Base-by-base conservation (phyloP, 1,140 invertebrate species). In the Steinernema khuongi region DNA sequence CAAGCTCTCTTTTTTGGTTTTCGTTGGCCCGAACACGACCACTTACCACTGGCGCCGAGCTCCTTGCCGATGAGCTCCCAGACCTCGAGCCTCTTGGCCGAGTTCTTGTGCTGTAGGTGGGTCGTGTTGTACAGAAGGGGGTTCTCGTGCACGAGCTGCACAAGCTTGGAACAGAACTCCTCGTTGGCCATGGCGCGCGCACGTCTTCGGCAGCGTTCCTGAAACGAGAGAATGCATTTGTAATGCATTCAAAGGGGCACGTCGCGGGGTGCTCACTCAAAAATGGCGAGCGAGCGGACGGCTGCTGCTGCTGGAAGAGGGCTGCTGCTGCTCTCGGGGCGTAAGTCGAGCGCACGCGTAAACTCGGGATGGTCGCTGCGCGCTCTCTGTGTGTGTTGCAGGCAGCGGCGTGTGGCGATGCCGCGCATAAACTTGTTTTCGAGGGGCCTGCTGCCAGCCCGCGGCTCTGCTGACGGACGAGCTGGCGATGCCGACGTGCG, bases 371-470 rank as follows among this genome's bases (percentile, higher is more conserved):
- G 36, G 36, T 41, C 36, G 36, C 36, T 41, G 36, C 36, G n/a
- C 36, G 7, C 7, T n/a, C 7, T 41, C 36, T 41, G 36, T n/a
- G 36, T 41, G 36, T 60, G 50, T 7, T 4, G 22, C 11, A n/a
- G 50, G 7, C 50, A 22, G 50, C 22, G 7, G 50, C 7, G 26
- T 4, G 14, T 14, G 2, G 50, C 11, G 50, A 7, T 7, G 7
- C 7, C 22, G 50, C 50, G 50, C 50, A 60, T 60, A 60, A 60
- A 60, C 50, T 60, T 60, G 50, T 60, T 60, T 60, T 60, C 50
- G 7, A 22, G 50, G 50, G 11, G 11, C 50, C 22, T 60, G 50
- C 50, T 7, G 7, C 7, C n/a, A n/a, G 7, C 7, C n/a, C n/a
- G n/a, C 36, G 36, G 7, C 7, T 41, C 36, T n/a, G n/a, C 7